Base-by-base conservation (phyloP, 2,888 invertebrate species). In the Pyrgus malvae region DNA sequence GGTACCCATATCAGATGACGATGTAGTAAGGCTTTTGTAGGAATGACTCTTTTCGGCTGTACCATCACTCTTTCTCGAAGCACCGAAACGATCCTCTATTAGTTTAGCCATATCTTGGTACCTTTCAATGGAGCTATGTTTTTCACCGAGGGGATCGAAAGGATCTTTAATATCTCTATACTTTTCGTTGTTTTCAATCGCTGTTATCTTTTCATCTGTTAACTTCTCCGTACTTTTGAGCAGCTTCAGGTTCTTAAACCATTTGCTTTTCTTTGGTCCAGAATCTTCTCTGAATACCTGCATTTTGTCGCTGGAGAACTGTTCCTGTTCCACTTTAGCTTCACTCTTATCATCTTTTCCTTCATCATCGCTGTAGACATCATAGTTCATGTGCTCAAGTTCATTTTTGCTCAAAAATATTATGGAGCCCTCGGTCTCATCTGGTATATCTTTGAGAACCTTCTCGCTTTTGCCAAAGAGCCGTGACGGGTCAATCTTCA, bases 31-130 rank as follows among this genome's bases (percentile, higher is more conserved):
- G 59, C 90, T 90, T 62, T 91, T 90, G 59, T 91, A 91, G 1
- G 91, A 91, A 68, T 91, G 86, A 65, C 89, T 89, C 48, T 90
- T 91, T 60, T 90, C 91, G 5, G 89, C 80, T 1, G 87, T 88
- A 1, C 86, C 82, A 55, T 91, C 90, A 55, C 79, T 84, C 58
- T 88, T 90, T 48, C 85, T 77, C 5, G 78, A 61, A 40, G 76
- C 90, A 1, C 94, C 93, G 60, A 94, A 94, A 65, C 92, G 91
- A 64, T 94, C 94, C 72, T 94, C 93, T 59, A 94, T 91, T 55
- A 94, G 79, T 70, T 94, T 94, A 3, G 94, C 92, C 94, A 94
- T 94, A 63, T 94, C 94, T 71, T 93, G 93, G 61, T 94, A 94
- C 41, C 94, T 85, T 68, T 94, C 94, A 74, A 94, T 93, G 57